Evolutionary conservation across 2,888 invertebrate genomes (phyloP).

Genomic region (Agonum fuliginosum): DNA sequence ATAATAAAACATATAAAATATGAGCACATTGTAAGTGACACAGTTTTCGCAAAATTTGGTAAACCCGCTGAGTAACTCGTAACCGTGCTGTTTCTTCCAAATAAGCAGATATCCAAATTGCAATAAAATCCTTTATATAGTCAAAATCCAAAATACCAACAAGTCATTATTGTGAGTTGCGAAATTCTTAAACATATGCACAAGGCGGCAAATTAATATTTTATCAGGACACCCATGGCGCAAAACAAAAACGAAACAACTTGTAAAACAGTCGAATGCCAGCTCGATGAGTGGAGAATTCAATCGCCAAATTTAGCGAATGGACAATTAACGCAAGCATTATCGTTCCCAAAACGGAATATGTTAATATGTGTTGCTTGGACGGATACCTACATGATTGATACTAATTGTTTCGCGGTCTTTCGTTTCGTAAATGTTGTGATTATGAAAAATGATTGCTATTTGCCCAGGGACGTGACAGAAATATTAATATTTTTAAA

Average conservation of each 20-base stretch:
- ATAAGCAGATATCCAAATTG: conserved; percentile 15
- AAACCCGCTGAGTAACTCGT: too few species aligned
- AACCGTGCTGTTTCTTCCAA: too few species aligned
- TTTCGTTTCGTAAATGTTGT: conserved; percentile 18
- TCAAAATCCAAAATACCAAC: conserved; percentile 29
- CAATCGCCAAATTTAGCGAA: conserved; percentile 28
- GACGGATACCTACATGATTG: conserved; percentile 30
- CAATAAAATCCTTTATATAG: conserved; percentile 43
- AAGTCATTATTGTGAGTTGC: conserved; percentile 12
- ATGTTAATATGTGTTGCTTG: conserved; percentile 23
- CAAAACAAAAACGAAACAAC: conserved; percentile 26
- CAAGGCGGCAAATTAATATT: conserved; percentile 35
- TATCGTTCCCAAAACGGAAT: conserved; percentile 30
- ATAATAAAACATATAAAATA: too few species aligned
- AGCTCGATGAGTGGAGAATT: conserved; percentile 25
- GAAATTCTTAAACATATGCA: conserved; percentile 40
- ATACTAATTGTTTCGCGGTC: conserved; percentile 33
- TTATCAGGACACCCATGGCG: conserved; percentile 40
- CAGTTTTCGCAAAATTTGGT: too few species aligned
- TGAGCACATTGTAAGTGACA: too few species aligned
- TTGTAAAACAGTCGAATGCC: conserved; percentile 31
- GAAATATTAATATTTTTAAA: conserved; percentile 18
- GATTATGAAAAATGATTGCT: conserved; percentile 18
- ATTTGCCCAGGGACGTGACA: background rate
- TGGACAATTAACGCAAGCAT: conserved; percentile 29